phyloP scores from a whole-genome alignment of 2,888 invertebrate genomes.

The Pterostichus niger region DNA sequence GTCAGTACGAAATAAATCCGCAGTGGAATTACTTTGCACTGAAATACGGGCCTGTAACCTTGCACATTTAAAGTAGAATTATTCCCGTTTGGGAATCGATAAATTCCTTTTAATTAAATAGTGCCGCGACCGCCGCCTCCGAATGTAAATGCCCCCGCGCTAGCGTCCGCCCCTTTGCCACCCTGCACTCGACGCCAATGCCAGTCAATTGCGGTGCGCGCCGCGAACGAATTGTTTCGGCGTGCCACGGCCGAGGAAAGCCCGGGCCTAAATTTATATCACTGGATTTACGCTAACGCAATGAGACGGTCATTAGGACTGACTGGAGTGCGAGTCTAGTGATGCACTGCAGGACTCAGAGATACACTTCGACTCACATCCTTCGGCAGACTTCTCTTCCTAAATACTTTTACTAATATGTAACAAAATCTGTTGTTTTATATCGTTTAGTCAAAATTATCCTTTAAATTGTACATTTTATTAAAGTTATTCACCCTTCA shows the following conservation, averaged over 20 bases:
- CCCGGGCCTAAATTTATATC: slow-evolving; percentile 33
- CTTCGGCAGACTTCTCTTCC: too few relatives aligned
- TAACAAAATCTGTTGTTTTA: too few relatives aligned
- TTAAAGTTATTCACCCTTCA: too few relatives aligned
- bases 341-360: not conserved
- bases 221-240: slow-evolving; percentile 39
- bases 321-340: slow-evolving; percentile 1
- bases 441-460: too few relatives aligned
- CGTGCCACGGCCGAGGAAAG: not conserved
- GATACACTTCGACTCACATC: too few relatives aligned
- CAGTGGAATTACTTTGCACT: slow-evolving; percentile 41
- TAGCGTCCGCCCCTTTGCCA: not conserved
- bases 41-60: slow-evolving; percentile 56
- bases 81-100: slow-evolving; percentile 59
- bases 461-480: too few relatives aligned
- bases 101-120: slow-evolving; percentile 64
- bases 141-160: slow-evolving; percentile 16
- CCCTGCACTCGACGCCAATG: slow-evolving; percentile 12
- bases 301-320: slow-evolving; percentile 29
- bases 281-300: slow-evolving; percentile 20
- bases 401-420: too few relatives aligned
- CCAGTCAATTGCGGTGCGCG: slow-evolving; percentile 24
- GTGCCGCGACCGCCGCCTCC: slow-evolving; percentile 45
- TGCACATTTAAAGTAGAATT: slow-evolving; percentile 62
- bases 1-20: slow-evolving; percentile 50